Evolutionary conservation across 2,797 vertebrate species (phyloP).

Genomic region (Tragelaphus oryx): DNA sequence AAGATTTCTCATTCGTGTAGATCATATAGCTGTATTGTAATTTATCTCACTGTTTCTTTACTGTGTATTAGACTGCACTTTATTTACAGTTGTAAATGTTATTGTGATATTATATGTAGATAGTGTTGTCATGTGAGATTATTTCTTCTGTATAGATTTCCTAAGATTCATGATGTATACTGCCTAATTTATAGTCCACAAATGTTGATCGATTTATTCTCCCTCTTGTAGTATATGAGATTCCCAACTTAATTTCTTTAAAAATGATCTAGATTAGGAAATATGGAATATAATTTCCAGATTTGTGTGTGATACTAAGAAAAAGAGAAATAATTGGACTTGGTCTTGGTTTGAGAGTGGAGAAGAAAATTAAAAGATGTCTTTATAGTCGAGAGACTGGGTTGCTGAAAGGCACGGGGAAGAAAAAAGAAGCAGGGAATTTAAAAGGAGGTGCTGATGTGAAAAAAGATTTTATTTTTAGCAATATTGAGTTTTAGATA

Average conservation of each 20-base stretch:
- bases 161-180: not conserved
- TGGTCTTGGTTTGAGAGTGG: not conserved
- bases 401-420: not conserved
- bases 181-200: not conserved
- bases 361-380: conserved; percentile 17
- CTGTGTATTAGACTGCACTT: not conserved
- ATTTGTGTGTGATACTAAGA: not conserved
- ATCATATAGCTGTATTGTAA: too few relatives aligned
- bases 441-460: not conserved
- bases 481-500: not conserved
- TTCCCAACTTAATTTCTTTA: not conserved
- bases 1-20: too few relatives aligned
- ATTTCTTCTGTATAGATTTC: conserved; percentile 12
- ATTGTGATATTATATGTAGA: not conserved
- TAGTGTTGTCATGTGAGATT: not conserved
- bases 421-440: not conserved
- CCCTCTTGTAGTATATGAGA: not conserved
- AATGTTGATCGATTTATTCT: not conserved
- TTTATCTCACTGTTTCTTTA: not conserved
- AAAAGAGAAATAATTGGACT: not conserved
- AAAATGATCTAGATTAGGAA: conserved; percentile 12
- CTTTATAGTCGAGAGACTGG: not conserved
- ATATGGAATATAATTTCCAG: conserved; percentile 9
- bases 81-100: conserved; percentile 29
- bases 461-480: conserved; percentile 41